Evolutionary conservation across 64 coral and sea anemone species (phyloP).

Genomic region (Hydrozoanthus tunicans): DNA sequence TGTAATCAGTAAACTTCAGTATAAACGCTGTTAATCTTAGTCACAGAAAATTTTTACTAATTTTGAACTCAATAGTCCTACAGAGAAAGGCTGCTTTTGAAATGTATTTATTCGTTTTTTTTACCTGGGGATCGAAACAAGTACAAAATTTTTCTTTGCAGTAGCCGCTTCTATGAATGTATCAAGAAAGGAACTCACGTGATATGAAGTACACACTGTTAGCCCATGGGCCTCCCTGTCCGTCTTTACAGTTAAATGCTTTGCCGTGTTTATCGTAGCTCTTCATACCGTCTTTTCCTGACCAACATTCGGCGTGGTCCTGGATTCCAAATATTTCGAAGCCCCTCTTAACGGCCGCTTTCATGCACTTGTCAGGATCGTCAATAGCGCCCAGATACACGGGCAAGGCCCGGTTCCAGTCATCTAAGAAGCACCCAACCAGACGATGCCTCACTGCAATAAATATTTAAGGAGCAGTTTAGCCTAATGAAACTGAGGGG

Average conservation of each 20-base stretch:
- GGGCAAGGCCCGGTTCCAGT: background rate
- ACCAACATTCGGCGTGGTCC: background rate
- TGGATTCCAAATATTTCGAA: slow-evolving; percentile 12
- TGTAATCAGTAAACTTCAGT: no score
- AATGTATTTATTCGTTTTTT: no score
- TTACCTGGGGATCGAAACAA: no score
- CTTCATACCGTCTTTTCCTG: background rate
- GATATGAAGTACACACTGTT: slow-evolving; percentile 22
- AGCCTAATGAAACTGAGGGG: no score
- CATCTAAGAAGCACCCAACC: background rate
- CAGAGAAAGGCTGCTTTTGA: no score
- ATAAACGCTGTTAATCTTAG: no score
- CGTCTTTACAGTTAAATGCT: background rate
- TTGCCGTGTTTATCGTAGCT: background rate
- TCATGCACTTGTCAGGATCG: background rate
- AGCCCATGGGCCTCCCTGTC: background rate
- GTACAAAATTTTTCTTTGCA: background rate
- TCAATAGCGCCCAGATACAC: background rate
- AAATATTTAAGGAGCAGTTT: background rate
- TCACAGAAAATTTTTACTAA: no score
- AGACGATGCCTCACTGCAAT: background rate
- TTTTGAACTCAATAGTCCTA: no score
- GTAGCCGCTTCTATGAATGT: background rate
- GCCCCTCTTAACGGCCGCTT: background rate
- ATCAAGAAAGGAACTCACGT: background rate